phyloP scores from a whole-genome alignment of 2,888 invertebrate genomes.

The Machimus rusticus region DNA sequence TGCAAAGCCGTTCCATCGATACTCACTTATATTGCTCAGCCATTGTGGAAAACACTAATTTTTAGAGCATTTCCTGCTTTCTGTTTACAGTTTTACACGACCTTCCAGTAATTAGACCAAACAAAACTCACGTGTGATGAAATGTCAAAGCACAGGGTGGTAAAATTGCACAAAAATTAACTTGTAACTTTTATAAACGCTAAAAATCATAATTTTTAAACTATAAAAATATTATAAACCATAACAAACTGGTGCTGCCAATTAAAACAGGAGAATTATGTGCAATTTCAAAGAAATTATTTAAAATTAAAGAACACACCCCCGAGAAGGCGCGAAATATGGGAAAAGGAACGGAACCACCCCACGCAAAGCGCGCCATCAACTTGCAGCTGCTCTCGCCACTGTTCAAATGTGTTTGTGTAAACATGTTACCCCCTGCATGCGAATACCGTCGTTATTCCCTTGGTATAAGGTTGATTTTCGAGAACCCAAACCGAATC shows the following conservation, averaged over 20 bases:
- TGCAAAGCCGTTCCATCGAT: neutral
- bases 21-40: slow-evolving; percentile 26
- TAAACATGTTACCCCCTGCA: neutral
- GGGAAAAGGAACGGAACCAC: neutral
- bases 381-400: neutral
- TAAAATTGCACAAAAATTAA: neutral
- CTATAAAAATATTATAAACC: too few species aligned
- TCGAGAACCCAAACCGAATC: neutral
- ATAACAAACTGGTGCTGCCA: too few species aligned
- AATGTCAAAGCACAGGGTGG: neutral
- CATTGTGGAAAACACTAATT: neutral
- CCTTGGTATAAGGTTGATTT: neutral
- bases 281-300: neutral
- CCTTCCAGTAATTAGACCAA: neutral
- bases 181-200: too few species aligned
- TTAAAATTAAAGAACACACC: neutral
- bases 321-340: neutral
- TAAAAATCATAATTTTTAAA: too few species aligned
- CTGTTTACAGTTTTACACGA: neutral
- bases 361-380: neutral
- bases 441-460: neutral
- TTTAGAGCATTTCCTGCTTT: neutral
- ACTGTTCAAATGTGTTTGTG: neutral
- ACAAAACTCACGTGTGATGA: neutral
- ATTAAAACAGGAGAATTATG: too few species aligned